Conservation (phyloP, 2,113 vertebrate species). For the Raja brachyura region DNA sequence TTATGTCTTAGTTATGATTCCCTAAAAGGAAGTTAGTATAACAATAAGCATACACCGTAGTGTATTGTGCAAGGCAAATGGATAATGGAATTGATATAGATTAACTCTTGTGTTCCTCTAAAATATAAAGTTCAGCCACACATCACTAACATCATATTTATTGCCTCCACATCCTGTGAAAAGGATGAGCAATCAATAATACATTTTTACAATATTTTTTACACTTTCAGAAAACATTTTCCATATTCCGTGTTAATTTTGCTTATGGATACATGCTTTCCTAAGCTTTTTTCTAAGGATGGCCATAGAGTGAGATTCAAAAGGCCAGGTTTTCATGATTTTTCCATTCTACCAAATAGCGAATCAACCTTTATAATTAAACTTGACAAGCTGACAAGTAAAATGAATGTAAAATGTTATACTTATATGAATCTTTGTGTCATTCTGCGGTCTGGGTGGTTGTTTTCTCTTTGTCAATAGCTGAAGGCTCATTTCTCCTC, state of each 20-base stretch:
- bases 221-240: conserved; percentile 9
- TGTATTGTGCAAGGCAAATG: background rate
- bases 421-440: conserved; percentile 98
- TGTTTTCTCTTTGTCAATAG: conserved; percentile 80
- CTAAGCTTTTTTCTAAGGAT: conserved; percentile 61
- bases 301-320: conserved; percentile 79
- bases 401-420: conserved; percentile 96
- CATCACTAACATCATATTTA: background rate
- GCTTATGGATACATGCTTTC: conserved; percentile 48
- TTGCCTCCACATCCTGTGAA: background rate
- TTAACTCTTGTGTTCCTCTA: background rate
- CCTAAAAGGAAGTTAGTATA: background rate
- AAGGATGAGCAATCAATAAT: background rate
- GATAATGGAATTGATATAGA: conserved; percentile 20
- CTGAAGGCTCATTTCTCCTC: conserved; percentile 81
- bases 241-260: background rate
- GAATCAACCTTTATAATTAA: conserved; percentile 98
- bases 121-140: background rate
- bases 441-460: conserved; percentile 85
- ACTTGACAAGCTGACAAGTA: conserved; percentile 98
- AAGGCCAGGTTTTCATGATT: conserved; percentile 74
- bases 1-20: background rate
- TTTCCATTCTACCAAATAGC: conserved; percentile 78
- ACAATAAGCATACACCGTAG: background rate
- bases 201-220: background rate